Evolutionary conservation across 2,113 vertebrate genomes (phyloP).

Genomic region (Saimiri boliviensis): DNA sequence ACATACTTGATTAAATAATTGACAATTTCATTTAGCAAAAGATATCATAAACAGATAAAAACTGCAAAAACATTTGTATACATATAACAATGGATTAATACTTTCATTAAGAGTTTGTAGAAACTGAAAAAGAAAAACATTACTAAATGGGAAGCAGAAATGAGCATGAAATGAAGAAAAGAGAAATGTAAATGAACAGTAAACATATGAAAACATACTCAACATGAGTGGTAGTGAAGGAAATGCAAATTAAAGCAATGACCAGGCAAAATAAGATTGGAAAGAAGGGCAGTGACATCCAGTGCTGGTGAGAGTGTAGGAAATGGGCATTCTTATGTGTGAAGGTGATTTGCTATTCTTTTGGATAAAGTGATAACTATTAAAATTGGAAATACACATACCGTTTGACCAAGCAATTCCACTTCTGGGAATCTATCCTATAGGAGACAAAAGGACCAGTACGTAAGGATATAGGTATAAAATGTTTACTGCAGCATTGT

Average conservation of each 20-base stretch:
- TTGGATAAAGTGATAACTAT: constrained; percentile 15
- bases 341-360: background rate
- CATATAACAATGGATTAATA: constrained; percentile 5
- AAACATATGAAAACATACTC: background rate
- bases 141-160: background rate
- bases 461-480: constrained; percentile 54
- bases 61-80: constrained; percentile 17
- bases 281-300: background rate
- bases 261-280: background rate
- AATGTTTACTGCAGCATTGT: constrained; percentile 3
- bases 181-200: constrained; percentile 21
- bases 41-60: background rate
- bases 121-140: background rate
- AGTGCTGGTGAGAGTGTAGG: constrained; percentile 14
- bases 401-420: constrained; percentile 81
- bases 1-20: constrained; percentile 36
- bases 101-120: background rate
- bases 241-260: constrained; percentile 30
- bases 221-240: background rate
- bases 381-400: constrained; percentile 77
- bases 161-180: constrained; percentile 26
- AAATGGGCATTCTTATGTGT: background rate
- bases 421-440: constrained; percentile 82
- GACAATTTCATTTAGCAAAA: constrained; percentile 58
- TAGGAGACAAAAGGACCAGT: constrained; percentile 72